Evolutionary conservation across 2,888 invertebrate genomes (phyloP), one percentile per base, ranked within the genome.

Genomic region (Dasysyrphus tricinctus): DNA sequence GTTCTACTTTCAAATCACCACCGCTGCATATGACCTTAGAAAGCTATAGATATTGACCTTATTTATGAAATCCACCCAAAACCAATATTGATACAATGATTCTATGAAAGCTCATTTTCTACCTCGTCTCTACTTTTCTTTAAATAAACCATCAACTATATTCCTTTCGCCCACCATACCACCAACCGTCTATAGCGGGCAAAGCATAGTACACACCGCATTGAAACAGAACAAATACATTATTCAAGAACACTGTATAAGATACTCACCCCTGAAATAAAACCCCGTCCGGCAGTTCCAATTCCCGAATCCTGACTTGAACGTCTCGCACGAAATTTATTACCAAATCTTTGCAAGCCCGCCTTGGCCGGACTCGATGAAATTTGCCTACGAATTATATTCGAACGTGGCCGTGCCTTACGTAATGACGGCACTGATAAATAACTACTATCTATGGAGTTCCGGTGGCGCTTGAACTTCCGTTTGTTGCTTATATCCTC

Each of bases 221-320:
- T 39, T 70, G n/a, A 79, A 51, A 37, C 37, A 67, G 37, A 49
- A 34, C 2, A 24, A 14, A 54, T 44, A 32, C 34, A 61, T 74
- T 51, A 70, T 56, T 80, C 11, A 74, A 65, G 47, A 61, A 65
- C 44, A 32, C 1, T 24, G 24, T n/a, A n/a, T n/a, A 24, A 24
- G 24, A 3, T 3, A 88, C 91, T 90, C 88, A 91, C 91, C 59
- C 84, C 89, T 72, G 90, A 89, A 69, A 80, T 65, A 67, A 88
- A 88, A 51, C 82, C 77, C 42, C 89, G 84, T 57, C 91, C 91
- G 5, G 91, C 91, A 3, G 91, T 90, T 34, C 91, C 91, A 51
- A 92, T 92, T 24, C 91, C 92, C 49, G 92, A 92, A 79, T 92
- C 92, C 79, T 92, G 92, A 80, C 92, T 92, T 44, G 91, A 90